Percentiles rank a stretch among this genome's conserved stretches.
Conservation (phyloP, 2,797 vertebrate genomes). For the Parambassis ranga region DNA sequence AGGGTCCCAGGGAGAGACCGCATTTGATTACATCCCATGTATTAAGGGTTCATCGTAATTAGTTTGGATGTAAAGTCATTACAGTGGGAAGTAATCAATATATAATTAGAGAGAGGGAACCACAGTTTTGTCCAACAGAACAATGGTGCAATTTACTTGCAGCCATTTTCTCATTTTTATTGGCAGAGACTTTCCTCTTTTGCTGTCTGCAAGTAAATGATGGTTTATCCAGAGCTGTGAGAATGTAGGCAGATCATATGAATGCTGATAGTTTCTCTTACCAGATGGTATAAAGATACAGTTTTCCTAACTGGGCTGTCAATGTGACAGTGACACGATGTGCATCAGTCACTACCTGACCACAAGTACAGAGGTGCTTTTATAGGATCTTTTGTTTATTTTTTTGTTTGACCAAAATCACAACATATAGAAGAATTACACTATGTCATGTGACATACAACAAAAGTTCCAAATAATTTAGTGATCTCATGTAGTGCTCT, state of each 20-base stretch:
- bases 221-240: neutral
- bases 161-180: neutral
- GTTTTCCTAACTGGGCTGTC: neutral
- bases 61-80: slow-evolving; percentile 41
- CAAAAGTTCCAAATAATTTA: no score
- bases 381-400: no score
- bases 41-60: slow-evolving; percentile 21
- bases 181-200: neutral
- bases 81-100: slow-evolving; percentile 37
- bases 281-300: neutral
- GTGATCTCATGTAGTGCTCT: no score
- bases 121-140: neutral
- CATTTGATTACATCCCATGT: slow-evolving; percentile 6
- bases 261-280: neutral
- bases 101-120: slow-evolving; percentile 30
- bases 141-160: neutral
- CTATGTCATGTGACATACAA: no score
- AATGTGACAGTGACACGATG: neutral
- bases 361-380: no score
- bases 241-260: neutral
- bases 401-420: no score
- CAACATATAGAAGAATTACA: no score
- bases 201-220: neutral
- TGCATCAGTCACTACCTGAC: neutral
- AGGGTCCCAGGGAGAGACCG: neutral